A percentile compares a stretch with the other conserved stretches of the same genome.
Evolutionary conservation across 1,140 invertebrate species (phyloP).

Genomic region (Zaprionus africanus): DNA sequence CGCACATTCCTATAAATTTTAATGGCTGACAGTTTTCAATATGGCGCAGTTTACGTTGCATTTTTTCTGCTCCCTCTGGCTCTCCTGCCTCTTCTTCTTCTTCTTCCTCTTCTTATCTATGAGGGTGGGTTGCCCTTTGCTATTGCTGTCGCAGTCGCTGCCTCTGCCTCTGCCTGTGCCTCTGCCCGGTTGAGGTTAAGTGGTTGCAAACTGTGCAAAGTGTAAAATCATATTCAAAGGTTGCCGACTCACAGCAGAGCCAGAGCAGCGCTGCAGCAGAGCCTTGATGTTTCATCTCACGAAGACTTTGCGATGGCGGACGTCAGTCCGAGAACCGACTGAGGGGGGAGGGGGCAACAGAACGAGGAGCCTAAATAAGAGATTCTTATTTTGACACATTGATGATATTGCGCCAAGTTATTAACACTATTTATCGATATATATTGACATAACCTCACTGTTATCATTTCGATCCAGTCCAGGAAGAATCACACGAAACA

Average conservation of each 20-base stretch:
- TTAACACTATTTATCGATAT: no score
- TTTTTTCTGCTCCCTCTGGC: constrained; percentile 26
- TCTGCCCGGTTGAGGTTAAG: constrained; percentile 30
- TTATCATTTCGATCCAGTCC: no score
- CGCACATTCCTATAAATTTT: constrained; percentile 60
- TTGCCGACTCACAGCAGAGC: constrained; percentile 4
- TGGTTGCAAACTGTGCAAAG: constrained; percentile 26
- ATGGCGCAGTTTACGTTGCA: constrained; percentile 64
- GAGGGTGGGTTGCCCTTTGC: constrained; percentile 34
- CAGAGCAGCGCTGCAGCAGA: neutral
- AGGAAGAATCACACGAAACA: no score
- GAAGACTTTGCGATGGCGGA: neutral
- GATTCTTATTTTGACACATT: no score
- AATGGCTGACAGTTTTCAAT: constrained; percentile 61
- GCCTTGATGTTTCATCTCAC: constrained; percentile 1
- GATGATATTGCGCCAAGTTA: no score
- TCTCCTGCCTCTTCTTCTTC: neutral
- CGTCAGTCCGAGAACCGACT: neutral
- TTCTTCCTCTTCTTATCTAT: constrained; percentile 27
- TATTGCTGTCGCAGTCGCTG: constrained; percentile 14
- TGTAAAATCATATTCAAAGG: constrained; percentile 22
- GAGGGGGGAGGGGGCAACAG: neutral
- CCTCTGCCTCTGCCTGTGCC: neutral
- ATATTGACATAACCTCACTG: no score
- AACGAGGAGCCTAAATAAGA: neutral